A percentile compares a stretch with the other conserved stretches of the same genome.
Conservation (phyloP, 2,888 invertebrate genomes). For the Uloborus plumipes region DNA sequence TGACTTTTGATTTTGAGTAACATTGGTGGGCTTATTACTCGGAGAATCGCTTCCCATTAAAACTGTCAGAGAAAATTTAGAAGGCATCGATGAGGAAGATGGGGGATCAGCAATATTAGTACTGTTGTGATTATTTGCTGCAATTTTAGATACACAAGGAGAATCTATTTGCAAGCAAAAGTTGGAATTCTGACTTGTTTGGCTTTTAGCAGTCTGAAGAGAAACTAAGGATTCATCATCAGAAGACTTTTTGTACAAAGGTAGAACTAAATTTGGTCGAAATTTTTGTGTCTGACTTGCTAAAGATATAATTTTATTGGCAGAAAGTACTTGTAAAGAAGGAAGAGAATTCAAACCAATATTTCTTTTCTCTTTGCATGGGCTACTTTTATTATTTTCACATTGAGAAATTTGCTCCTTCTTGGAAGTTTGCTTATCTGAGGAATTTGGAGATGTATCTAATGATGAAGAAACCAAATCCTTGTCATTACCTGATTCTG, state of each 20-base stretch:
- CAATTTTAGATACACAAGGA: constrained; percentile 4
- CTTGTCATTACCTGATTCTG: no score
- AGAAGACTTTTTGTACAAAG: constrained; percentile 16
- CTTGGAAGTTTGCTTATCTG: no score
- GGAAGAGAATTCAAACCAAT: constrained; percentile 38
- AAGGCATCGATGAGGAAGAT: constrained; percentile 4
- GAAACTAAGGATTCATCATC: constrained; percentile 17
- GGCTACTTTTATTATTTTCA: no score
- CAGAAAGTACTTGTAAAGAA: constrained; percentile 58
- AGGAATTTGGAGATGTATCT: no score
- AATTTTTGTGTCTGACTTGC: constrained; percentile 45
- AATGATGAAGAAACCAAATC: no score
- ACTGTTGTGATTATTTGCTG: neutral
- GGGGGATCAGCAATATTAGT: neutral
- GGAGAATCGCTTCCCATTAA: constrained; percentile 35
- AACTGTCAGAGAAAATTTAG: constrained; percentile 53
- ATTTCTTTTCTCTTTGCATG: constrained; percentile 1
- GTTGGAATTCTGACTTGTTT: constrained; percentile 6
- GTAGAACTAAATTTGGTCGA: constrained; percentile 13
- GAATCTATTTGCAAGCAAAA: constrained; percentile 32
- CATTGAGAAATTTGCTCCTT: no score
- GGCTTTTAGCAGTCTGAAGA: constrained; percentile 5
- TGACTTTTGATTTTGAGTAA: no score
- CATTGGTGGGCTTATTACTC: neutral
- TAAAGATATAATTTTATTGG: constrained; percentile 54